Base-by-base conservation (phyloP, 1,140 invertebrate species). In the Cataglyphis hispanica region DNA sequence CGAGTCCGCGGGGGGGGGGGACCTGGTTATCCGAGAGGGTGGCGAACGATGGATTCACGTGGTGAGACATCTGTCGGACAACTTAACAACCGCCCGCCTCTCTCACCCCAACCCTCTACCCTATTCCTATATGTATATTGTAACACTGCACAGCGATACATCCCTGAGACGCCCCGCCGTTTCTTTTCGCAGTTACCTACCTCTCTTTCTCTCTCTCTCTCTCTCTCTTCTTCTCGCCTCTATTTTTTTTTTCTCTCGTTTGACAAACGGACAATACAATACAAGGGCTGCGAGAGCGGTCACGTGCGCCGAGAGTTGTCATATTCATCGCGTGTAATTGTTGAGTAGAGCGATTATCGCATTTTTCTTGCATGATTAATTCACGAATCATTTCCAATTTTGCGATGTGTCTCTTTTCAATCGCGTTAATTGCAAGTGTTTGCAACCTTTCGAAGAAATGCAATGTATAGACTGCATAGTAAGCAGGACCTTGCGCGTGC, bases 1-100 rank as follows among this genome's bases (percentile, higher is more conserved):
- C 43, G 85, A 80, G 74, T 80, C 25, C 63, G 56, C 13, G 50
- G 70, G 46, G 61, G 50, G 70, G 46, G 61, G 70, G 37, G 75
- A 46, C 64, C 78, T 31, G 60, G 86, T 67, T 87, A 80, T 84
- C 85, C 87, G 85, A 74, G 72, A 46, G 81, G 31, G 74, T 8
- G 74, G 13, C 80, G 76, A 63, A 87, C 34, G 63, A 10, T 27
- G 86, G 83, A 89, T 91, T 91, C 90, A 91, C 86, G 89, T 76
- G 83, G 90, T 87, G 89, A 91, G 87, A 91, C 90, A 91, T 91
- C 87, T 91, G 90, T 91, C 85, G 90, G 87, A 91, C 90, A 89
- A 91, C 87, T 91, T 87, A 91, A 91, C 90, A 91, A 87, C 90
- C 83, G 77, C 50, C 86, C 87, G 61, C 53, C 80, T 80, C 74